Percentiles rank a stretch among this genome's conserved stretches.
phyloP scores from a whole-genome alignment of 2,113 vertebrate genomes.

The Epinephelus moara region DNA sequence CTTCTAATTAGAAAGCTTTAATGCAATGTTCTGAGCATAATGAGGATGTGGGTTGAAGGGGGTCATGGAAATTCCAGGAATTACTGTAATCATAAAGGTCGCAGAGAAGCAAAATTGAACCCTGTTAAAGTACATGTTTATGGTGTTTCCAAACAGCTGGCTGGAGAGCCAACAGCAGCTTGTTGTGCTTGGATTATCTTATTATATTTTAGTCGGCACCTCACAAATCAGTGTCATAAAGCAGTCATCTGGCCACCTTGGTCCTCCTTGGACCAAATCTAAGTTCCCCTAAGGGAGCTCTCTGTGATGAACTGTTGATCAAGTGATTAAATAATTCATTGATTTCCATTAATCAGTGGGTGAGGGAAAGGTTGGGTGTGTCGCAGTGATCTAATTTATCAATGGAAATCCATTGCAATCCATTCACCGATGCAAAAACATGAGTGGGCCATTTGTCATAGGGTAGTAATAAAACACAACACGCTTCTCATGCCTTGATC shows the following conservation, averaged over 20 bases:
- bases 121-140: not conserved
- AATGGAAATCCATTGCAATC: constrained; percentile 58
- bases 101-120: not conserved
- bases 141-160: not conserved
- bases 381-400: constrained; percentile 59
- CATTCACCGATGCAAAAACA: constrained; percentile 62
- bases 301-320: constrained; percentile 58
- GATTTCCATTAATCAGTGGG: constrained; percentile 56
- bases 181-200: not conserved
- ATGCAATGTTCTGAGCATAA: constrained; percentile 44
- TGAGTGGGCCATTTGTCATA: constrained; percentile 50
- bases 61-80: constrained; percentile 46
- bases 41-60: constrained; percentile 46
- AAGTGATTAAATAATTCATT: constrained; percentile 70
- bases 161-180: not conserved
- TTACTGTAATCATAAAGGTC: constrained; percentile 42
- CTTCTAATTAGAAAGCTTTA: constrained; percentile 54
- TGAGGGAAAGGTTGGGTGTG: constrained; percentile 29
- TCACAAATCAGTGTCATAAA: constrained; percentile 14
- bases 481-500: constrained; percentile 38
- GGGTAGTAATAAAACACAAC: constrained; percentile 21
- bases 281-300: constrained; percentile 22
- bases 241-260: constrained; percentile 17
- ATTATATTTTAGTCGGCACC: not conserved
- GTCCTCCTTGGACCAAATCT: constrained; percentile 36